Conservation (phyloP, 2,797 vertebrate genomes). For the Nyctibius grandis region DNA sequence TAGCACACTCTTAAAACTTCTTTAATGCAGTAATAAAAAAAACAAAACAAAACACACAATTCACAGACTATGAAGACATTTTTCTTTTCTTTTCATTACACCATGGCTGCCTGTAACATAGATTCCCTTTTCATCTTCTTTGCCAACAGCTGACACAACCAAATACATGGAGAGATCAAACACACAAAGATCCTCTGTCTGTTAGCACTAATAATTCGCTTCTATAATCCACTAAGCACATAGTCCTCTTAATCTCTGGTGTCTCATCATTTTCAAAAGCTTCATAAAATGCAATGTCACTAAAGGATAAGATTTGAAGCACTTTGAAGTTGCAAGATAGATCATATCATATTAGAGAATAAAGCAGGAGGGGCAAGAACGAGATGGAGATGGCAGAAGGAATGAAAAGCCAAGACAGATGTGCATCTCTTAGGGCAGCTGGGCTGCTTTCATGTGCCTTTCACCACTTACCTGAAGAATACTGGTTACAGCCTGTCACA, state of each 20-base stretch:
- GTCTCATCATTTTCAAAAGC: neutral
- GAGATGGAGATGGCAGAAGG: no score
- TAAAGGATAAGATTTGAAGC: neutral
- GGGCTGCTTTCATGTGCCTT: neutral
- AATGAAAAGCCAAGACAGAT: neutral
- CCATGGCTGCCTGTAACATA: neutral
- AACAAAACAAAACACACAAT: no score
- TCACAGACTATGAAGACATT: neutral
- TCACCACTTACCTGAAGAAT: neutral
- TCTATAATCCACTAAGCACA: neutral
- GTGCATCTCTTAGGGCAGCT: neutral
- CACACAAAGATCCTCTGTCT: neutral
- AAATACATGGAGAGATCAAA: neutral
- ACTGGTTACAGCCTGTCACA: neutral
- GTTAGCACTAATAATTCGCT: neutral
- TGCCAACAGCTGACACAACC: neutral
- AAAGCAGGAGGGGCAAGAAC: neutral
- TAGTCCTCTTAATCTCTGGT: neutral
- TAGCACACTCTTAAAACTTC: neutral
- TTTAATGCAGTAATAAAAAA: neutral
- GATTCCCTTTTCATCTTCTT: neutral
- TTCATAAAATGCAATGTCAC: neutral
- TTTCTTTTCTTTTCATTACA: neutral
- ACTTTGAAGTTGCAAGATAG: neutral
- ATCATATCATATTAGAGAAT: neutral